Evolutionary conservation across 2,888 invertebrate genomes (phyloP).

Genomic region (Cheilosia urbana): DNA sequence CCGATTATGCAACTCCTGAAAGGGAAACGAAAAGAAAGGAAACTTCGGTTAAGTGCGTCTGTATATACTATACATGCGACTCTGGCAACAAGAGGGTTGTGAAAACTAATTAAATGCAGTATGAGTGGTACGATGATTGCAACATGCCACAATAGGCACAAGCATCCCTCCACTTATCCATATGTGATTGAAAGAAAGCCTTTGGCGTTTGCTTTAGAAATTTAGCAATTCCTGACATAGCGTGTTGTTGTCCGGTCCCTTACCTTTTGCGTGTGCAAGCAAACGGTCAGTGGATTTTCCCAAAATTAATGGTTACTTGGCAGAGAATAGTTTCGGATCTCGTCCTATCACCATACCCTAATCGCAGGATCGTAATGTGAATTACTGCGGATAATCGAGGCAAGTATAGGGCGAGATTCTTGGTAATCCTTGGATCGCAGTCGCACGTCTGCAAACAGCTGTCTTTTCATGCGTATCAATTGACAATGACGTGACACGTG

Average conservation of each 20-base stretch:
- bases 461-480: constrained; percentile 74
- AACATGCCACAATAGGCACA: background rate
- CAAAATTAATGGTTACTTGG: constrained; percentile 64
- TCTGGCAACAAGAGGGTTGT: constrained; percentile 32
- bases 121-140: constrained; percentile 35
- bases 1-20: constrained; percentile 93
- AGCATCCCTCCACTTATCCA: background rate
- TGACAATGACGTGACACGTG: constrained; percentile 76
- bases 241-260: constrained; percentile 6
- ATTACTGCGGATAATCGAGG: constrained; percentile 45
- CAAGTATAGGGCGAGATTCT: constrained; percentile 19
- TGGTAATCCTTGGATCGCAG: constrained; percentile 63
- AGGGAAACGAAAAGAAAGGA: constrained; percentile 68
- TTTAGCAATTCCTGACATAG: constrained; percentile 27
- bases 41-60: constrained; percentile 41
- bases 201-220: constrained; percentile 54
- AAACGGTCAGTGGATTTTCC: constrained; percentile 49
- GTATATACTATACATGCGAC: constrained; percentile 1
- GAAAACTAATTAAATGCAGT: constrained; percentile 61
- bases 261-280: constrained; percentile 27
- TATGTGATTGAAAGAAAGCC: constrained; percentile 34
- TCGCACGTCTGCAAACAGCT: constrained; percentile 65
- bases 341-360: constrained; percentile 15
- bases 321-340: constrained; percentile 16
- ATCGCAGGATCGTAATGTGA: constrained; percentile 49